A percentile compares a stretch with the other conserved stretches of the same genome.
Conservation (phyloP, 2,113 vertebrate species). For the Seriola dumerili region DNA sequence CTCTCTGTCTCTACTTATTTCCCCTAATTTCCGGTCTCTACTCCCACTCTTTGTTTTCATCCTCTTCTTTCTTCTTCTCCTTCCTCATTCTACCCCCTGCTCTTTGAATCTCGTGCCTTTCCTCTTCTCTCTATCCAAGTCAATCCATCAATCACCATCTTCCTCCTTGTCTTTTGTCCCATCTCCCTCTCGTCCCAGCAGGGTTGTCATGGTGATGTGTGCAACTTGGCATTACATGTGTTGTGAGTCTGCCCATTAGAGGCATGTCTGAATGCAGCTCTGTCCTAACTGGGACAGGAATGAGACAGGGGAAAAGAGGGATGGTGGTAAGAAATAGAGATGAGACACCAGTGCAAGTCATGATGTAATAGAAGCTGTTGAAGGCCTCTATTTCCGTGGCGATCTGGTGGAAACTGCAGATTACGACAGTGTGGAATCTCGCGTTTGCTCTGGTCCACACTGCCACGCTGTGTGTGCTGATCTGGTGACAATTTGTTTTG, state of each 20-base stretch:
- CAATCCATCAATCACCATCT: slow-evolving; percentile 1
- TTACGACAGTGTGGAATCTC: neutral
- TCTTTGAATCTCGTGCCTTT: neutral
- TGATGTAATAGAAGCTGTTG: neutral
- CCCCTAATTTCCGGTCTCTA: neutral
- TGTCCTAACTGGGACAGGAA: neutral
- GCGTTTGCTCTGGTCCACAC: neutral
- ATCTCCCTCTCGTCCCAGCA: slow-evolving; percentile 18
- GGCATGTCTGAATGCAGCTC: neutral
- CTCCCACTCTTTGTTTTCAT: neutral
- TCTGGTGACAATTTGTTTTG: too few species aligned
- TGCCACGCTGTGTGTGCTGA: neutral
- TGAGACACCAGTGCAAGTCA: neutral
- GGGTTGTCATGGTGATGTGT: slow-evolving; percentile 73
- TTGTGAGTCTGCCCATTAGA: slow-evolving; percentile 28
- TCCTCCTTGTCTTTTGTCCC: neutral
- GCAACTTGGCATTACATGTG: slow-evolving; percentile 68
- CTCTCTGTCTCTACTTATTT: neutral
- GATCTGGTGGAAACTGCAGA: neutral
- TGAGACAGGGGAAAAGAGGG: neutral
- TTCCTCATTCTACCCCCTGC: too few species aligned
- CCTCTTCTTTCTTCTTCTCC: neutral
- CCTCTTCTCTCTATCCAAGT: neutral
- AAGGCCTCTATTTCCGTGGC: neutral
- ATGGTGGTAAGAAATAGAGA: neutral